A percentile compares a stretch with the other conserved stretches of the same genome.
Evolutionary conservation across 1,140 invertebrate species (phyloP).

Genomic region (Maniola jurtina): DNA sequence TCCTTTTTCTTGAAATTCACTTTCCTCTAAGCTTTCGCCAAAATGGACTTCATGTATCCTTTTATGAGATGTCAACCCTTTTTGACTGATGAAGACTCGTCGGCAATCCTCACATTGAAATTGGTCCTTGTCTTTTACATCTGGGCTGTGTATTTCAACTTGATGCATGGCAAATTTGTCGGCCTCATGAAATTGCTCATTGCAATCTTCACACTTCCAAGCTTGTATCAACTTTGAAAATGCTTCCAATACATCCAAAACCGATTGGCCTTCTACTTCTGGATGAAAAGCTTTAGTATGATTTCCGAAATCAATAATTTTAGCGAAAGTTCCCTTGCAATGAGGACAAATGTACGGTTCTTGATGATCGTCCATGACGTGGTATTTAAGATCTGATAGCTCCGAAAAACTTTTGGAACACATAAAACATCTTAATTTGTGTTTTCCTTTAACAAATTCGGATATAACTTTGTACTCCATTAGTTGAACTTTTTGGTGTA

Average conservation of each 20-base stretch:
- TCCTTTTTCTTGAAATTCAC: constrained; percentile 45
- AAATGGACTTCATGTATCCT: constrained; percentile 55
- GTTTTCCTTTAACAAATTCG: constrained; percentile 61
- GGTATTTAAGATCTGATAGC: constrained; percentile 59
- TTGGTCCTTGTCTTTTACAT: constrained; percentile 52
- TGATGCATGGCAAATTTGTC: constrained; percentile 68
- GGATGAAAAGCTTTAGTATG: constrained; percentile 65
- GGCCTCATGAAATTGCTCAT: constrained; percentile 66
- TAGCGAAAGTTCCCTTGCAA: constrained; percentile 57
- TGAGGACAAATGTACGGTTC: constrained; percentile 59
- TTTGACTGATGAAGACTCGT: constrained; percentile 63
- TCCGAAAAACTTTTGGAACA: constrained; percentile 57
- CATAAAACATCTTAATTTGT: constrained; percentile 66
- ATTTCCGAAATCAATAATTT: constrained; percentile 66
- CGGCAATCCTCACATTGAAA: constrained; percentile 65
- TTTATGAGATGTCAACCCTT: constrained; percentile 62
- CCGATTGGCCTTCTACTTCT: constrained; percentile 61
- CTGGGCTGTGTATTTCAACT: constrained; percentile 60
- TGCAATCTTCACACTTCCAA: constrained; percentile 72
- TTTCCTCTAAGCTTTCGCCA: constrained; percentile 40
- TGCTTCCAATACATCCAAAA: constrained; percentile 66
- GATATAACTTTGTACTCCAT: constrained; percentile 72
- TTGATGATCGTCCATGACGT: constrained; percentile 66
- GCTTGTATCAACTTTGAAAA: constrained; percentile 64
- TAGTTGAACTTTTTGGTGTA: constrained; percentile 66